Conservation (phyloP, 1,140 invertebrate genomes). For the Drosophila azteca region DNA sequence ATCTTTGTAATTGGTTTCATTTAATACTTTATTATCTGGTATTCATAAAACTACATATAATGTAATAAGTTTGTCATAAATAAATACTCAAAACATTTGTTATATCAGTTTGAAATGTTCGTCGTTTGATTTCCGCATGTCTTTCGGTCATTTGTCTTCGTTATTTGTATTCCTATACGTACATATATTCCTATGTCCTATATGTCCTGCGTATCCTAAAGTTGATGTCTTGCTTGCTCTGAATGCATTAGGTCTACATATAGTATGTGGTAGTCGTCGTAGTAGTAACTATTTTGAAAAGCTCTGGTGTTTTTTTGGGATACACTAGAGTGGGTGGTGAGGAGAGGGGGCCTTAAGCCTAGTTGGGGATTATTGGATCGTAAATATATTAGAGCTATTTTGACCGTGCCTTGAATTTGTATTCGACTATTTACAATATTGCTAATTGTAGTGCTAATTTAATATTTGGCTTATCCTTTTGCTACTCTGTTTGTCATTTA, state of each 20-base stretch:
- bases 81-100: constrained; percentile 64
- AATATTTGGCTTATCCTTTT: constrained; percentile 76
- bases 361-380: constrained; percentile 35
- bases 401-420: constrained; percentile 63
- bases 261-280: constrained; percentile 19
- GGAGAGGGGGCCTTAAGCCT: constrained; percentile 41
- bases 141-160: constrained; percentile 11
- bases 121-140: constrained; percentile 14
- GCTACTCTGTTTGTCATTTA: constrained; percentile 61
- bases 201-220: constrained; percentile 18
- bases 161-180: constrained; percentile 1
- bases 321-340: constrained; percentile 40
- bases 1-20: constrained; percentile 60
- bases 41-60: constrained; percentile 67
- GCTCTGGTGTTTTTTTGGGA: constrained; percentile 39
- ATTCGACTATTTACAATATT: constrained; percentile 61
- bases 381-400: constrained; percentile 60
- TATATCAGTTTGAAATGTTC: constrained; percentile 42
- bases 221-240: constrained; percentile 36
- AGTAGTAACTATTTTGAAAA: constrained; percentile 69
- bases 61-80: constrained; percentile 58
- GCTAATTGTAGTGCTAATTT: constrained; percentile 47
- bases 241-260: constrained; percentile 37
- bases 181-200: background rate
- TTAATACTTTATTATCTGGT: constrained; percentile 75